Evolutionary conservation across 92 coral and sea anemone species (phyloP).

Genomic region (Zoanthus sociatus): DNA sequence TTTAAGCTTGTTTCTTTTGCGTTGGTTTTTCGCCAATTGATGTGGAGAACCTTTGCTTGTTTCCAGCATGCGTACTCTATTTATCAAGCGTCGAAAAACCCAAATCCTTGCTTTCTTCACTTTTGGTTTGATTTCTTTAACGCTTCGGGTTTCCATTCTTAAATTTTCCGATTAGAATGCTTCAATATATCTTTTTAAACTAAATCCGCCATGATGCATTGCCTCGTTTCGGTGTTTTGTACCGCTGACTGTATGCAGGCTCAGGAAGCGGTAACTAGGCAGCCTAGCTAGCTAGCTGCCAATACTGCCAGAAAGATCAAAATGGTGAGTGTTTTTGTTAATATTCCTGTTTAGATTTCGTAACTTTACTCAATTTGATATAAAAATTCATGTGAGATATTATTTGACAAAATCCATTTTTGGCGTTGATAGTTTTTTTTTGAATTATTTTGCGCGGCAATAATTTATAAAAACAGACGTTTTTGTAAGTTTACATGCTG

Average conservation of each 20-base stretch:
- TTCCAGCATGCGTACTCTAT: constrained; percentile 73
- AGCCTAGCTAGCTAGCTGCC: constrained; percentile 33
- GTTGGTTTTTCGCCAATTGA: constrained; percentile 80
- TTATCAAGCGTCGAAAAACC: constrained; percentile 77
- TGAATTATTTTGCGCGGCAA: not conserved
- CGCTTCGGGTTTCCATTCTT: constrained; percentile 13
- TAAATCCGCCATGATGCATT: constrained; percentile 27
- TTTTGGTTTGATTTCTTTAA: constrained; percentile 62
- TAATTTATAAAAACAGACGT: too few species aligned
- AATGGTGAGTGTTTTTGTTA: constrained; percentile 62
- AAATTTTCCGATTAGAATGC: not conserved
- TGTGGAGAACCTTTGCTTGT: constrained; percentile 79
- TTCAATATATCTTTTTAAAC: not conserved
- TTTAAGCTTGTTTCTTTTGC: constrained; percentile 71
- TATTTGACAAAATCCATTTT: not conserved
- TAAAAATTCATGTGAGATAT: not conserved
- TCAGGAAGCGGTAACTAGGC: constrained; percentile 69
- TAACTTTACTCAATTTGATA: not conserved
- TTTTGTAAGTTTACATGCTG: too few species aligned
- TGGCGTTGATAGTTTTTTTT: not conserved
- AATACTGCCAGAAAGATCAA: constrained; percentile 10
- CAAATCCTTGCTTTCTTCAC: constrained; percentile 81
- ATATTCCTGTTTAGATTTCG: not conserved
- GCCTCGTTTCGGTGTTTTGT: constrained; percentile 21
- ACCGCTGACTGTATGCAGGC: constrained; percentile 49